Percentiles rank a stretch among this genome's conserved stretches.
phyloP scores from a whole-genome alignment of 1,140 invertebrate species.

The Halesus radiatus region DNA sequence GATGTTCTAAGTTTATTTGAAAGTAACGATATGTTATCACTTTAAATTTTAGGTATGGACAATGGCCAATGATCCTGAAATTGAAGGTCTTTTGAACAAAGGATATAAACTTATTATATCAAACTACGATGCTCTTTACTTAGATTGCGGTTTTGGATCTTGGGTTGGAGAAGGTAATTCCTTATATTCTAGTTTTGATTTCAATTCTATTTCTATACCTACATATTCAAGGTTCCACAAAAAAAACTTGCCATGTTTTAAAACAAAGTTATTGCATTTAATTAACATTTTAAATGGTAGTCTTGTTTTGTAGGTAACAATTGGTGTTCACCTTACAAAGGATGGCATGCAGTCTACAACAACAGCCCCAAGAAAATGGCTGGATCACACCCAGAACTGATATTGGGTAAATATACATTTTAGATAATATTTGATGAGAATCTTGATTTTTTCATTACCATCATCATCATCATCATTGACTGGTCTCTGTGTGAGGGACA shows the following conservation, averaged over 20 bases:
- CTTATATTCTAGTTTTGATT: background rate
- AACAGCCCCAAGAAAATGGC: conserved; percentile 78
- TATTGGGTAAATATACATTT: conserved; percentile 66
- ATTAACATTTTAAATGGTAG: no score
- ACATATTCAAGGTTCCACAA: no score
- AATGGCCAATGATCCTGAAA: conserved; percentile 72
- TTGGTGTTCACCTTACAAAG: conserved; percentile 90
- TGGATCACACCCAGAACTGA: conserved; percentile 68
- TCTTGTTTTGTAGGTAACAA: conserved; percentile 76
- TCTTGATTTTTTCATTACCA: no score
- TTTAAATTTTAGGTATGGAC: conserved; percentile 79
- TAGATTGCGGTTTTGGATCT: conserved; percentile 85
- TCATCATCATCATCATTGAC: no score
- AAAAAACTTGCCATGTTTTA: no score
- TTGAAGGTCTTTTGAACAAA: conserved; percentile 77
- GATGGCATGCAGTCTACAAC: conserved; percentile 88
- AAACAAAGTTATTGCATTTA: no score
- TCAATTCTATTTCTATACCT: no score
- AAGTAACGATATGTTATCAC: background rate
- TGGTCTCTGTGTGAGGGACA: no score
- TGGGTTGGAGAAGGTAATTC: conserved; percentile 73
- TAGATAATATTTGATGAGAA: no score
- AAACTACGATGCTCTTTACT: conserved; percentile 87
- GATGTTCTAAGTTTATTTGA: no score
- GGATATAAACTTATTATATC: conserved; percentile 84